A percentile compares a stretch with the other conserved stretches of the same genome.
Conservation (phyloP, 2,888 invertebrate species). For the Thymelicus lineola region DNA sequence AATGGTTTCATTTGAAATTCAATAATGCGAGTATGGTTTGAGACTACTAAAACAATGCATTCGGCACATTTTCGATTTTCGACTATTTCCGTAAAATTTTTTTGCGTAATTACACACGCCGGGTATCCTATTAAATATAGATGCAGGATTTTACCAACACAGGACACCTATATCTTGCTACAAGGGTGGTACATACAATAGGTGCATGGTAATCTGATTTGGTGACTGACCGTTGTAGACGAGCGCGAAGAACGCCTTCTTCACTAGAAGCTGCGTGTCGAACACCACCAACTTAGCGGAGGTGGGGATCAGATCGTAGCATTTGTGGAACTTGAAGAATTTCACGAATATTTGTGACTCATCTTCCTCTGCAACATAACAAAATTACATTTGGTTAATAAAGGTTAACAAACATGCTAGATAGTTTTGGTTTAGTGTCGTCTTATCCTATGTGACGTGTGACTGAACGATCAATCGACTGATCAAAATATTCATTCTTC, state of each 20-base stretch:
- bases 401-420: neutral
- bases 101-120: too few relatives aligned
- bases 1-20: too few relatives aligned
- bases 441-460: too few relatives aligned
- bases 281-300: conserved; percentile 99
- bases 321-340: conserved; percentile 99
- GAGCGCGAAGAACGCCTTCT: conserved; percentile 99
- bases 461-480: too few relatives aligned
- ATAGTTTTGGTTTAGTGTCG: too few relatives aligned
- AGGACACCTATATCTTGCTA: neutral
- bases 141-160: too few relatives aligned
- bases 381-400: conserved; percentile 38
- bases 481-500: too few relatives aligned
- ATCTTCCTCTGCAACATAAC: conserved; percentile 92
- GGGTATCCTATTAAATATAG: too few relatives aligned
- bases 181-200: neutral
- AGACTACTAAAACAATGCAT: too few relatives aligned
- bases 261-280: conserved; percentile 98
- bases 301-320: conserved; percentile 99
- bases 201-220: neutral
- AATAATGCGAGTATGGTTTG: too few relatives aligned
- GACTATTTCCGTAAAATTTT: too few relatives aligned
- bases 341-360: conserved; percentile 99
- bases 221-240: conserved; percentile 95
- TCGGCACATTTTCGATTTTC: too few relatives aligned